Base-by-base conservation (phyloP, 2,113 vertebrate species). In the Colossoma macropomum region DNA sequence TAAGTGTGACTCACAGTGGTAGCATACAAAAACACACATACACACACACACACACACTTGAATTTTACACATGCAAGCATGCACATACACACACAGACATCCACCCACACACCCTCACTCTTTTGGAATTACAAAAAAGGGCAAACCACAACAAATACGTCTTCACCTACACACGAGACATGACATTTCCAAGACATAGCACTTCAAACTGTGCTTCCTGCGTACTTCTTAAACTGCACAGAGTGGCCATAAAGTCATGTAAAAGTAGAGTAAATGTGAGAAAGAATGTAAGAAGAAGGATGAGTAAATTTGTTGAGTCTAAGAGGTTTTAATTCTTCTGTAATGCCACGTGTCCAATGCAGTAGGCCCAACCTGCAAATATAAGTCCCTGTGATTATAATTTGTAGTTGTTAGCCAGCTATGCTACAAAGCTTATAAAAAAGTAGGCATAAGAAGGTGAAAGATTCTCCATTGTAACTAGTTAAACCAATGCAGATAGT, bases 71-170 rank as follows among this genome's bases (percentile, higher is more conserved):
- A 88, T 76, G 78, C 86, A 86, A 52, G 66, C 71, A 62, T 77
- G 80, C 77, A 68, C 71, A 48, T 59, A 34, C 78, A 75, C 56
- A 59, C 56, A 27, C 38, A 60, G 78, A 81, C 50, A 69, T 79
- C 70, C 66, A 68, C 68, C 63, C 80, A 73, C 69, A 74, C 83
- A 79, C 69, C 83, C 73, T 79, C 75, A 79, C 71, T 87, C 52
- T 50, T 87, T 88, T 92, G 87, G 90, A 92, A 87, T 92, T 84
- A 91, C 70, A 75, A 45, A 85, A 78, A 80, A 79, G 73, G 71
- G 71, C 81, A 85, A 75, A 85, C 73, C 84, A 81, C 75, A 82
- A 80, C 79, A 87, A 86, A 86, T 28, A 82, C 68, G 69, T 77
- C 74, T 77, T 84, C 77, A 85, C 77, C 84, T 70, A 76, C 73